Conservation (phyloP, 2,888 invertebrate species). For the Eupithecia centaureata region DNA sequence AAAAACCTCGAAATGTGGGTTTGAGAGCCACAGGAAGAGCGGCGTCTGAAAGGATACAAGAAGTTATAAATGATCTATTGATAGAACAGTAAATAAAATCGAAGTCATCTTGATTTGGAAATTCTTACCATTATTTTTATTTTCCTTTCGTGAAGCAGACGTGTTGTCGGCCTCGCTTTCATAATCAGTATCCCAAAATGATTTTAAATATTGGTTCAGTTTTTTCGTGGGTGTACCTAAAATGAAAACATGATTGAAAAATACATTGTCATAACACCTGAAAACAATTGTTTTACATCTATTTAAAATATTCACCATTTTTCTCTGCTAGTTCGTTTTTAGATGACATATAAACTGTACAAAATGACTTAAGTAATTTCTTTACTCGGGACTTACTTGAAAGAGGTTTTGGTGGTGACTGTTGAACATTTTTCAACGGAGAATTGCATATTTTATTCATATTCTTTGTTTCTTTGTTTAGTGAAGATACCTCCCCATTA, state of each 20-base stretch:
- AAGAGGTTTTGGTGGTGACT: conserved; percentile 11
- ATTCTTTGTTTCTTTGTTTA: no score
- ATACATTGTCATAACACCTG: neutral
- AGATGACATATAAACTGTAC: neutral
- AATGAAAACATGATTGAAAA: conserved; percentile 23
- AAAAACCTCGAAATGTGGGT: conserved; percentile 18
- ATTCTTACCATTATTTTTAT: conserved; percentile 39
- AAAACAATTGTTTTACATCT: no score
- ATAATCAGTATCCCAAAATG: conserved; percentile 71
- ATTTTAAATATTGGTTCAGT: conserved; percentile 51
- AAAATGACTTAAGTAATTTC: neutral
- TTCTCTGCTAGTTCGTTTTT: conserved; percentile 24
- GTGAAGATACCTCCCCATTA: conserved; percentile 21
- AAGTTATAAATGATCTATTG: neutral
- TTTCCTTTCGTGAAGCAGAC: conserved; percentile 41
- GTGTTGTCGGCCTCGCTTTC: conserved; percentile 63
- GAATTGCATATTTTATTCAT: neutral
- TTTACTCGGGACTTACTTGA: conserved; percentile 21
- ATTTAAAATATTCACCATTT: conserved; percentile 24
- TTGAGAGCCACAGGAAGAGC: conserved; percentile 14
- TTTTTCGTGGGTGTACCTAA: conserved; percentile 43
- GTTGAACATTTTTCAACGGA: neutral
- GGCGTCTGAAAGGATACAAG: conserved; percentile 24
- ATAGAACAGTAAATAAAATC: neutral
- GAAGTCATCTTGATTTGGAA: neutral